phyloP scores from a whole-genome alignment of 1,140 invertebrate species.

The Neodiprion pinetum region DNA sequence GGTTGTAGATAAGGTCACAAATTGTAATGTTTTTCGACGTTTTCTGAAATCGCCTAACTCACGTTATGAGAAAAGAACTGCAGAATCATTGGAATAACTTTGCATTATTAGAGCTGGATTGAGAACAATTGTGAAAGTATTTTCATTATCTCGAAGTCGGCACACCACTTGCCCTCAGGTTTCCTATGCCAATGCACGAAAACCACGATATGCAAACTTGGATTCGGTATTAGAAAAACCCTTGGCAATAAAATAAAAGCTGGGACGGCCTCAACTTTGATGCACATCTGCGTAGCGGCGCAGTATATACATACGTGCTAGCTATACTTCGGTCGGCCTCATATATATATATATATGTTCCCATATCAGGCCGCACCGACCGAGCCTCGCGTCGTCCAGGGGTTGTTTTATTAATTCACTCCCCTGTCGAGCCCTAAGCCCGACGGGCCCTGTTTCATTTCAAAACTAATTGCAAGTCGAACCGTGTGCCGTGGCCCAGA shows the following conservation, averaged over 20 bases:
- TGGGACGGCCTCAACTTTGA: constrained; percentile 25
- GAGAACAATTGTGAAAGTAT: too few relatives aligned
- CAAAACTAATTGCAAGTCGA: neutral
- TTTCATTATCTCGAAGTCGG: too few relatives aligned
- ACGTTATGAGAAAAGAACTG: too few relatives aligned
- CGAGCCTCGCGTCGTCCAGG: constrained; percentile 27
- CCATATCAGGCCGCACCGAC: neutral
- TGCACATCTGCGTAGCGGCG: constrained; percentile 45
- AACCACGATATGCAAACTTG: too few relatives aligned
- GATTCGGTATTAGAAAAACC: constrained; percentile 31
- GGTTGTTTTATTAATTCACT: constrained; percentile 53
- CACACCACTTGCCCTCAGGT: too few relatives aligned
- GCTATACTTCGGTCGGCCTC: neutral
- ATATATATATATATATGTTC: neutral
- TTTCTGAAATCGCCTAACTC: too few relatives aligned
- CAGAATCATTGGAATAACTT: too few relatives aligned
- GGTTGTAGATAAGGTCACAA: too few relatives aligned
- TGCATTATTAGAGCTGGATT: too few relatives aligned
- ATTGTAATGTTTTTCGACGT: too few relatives aligned
- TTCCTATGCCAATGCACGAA: too few relatives aligned
- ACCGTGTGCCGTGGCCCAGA: neutral
- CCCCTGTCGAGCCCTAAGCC: constrained; percentile 33
- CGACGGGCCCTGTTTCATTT: constrained; percentile 4
- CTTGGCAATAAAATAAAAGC: constrained; percentile 48
- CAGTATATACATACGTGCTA: neutral